phyloP scores from a whole-genome alignment of 2,888 invertebrate genomes.

The Cheilosia variabilis region DNA sequence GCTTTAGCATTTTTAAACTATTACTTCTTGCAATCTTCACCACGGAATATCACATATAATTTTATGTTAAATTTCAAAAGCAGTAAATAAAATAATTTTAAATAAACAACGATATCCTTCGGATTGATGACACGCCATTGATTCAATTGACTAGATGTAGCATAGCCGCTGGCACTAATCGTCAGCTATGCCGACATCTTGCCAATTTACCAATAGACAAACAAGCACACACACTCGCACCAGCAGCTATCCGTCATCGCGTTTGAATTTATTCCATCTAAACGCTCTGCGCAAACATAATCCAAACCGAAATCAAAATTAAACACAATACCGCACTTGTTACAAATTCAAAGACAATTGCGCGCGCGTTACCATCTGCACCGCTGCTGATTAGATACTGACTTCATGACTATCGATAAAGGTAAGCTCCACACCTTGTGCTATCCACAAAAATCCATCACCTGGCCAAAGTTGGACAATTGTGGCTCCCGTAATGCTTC shows the following conservation, averaged over 20 bases:
- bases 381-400: slow-evolving; percentile 83
- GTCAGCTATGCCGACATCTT: slow-evolving; percentile 84
- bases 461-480: slow-evolving; percentile 60
- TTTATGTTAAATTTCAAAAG: neutral
- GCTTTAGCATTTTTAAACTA: too few relatives aligned
- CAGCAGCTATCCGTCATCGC: slow-evolving; percentile 34
- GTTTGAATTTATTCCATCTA: slow-evolving; percentile 24
- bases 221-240: slow-evolving; percentile 17
- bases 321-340: slow-evolving; percentile 34
- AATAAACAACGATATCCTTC: neutral
- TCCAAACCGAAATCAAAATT: slow-evolving; percentile 79
- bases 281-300: slow-evolving; percentile 26
- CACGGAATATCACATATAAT: too few relatives aligned
- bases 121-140: slow-evolving; percentile 80
- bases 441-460: slow-evolving; percentile 58
- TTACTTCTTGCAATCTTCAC: too few relatives aligned
- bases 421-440: slow-evolving; percentile 82
- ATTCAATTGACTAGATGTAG: slow-evolving; percentile 84
- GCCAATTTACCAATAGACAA: slow-evolving; percentile 83
- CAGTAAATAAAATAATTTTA: neutral
- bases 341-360: slow-evolving; percentile 32
- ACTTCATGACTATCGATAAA: slow-evolving; percentile 80
- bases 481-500: slow-evolving; percentile 30
- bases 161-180: slow-evolving; percentile 82
- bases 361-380: slow-evolving; percentile 79